phyloP scores from a whole-genome alignment of 1,140 invertebrate species.

The Bombus ignitus region DNA sequence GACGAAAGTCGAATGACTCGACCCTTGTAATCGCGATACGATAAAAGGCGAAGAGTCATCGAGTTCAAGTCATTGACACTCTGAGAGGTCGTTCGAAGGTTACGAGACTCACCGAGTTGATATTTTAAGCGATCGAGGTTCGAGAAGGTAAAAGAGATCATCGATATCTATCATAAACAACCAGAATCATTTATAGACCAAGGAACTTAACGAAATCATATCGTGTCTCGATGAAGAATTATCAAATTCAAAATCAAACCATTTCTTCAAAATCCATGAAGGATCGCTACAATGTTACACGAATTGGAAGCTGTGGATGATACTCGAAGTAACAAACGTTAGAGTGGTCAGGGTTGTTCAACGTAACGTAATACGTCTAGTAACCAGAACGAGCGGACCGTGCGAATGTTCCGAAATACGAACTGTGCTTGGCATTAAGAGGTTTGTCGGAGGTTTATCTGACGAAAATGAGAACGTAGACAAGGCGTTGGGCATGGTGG shows the following conservation, averaged over 20 bases:
- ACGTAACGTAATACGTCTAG: not conserved
- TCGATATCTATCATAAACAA: too few species aligned
- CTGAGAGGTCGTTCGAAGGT: not conserved
- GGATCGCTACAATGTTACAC: not conserved
- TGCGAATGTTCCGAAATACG: too few species aligned
- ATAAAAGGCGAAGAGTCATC: not conserved
- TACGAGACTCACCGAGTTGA: too few species aligned
- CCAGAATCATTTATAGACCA: too few species aligned
- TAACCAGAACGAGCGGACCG: not conserved
- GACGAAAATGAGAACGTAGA: conserved; percentile 4
- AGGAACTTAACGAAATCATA: too few species aligned
- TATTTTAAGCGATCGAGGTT: too few species aligned
- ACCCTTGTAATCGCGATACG: not conserved
- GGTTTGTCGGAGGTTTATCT: not conserved
- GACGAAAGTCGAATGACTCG: not conserved
- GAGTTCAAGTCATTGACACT: not conserved
- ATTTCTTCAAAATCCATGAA: too few species aligned
- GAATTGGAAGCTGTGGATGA: not conserved
- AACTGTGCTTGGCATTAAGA: too few species aligned
- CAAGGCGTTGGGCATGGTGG: too few species aligned
- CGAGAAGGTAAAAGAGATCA: too few species aligned
- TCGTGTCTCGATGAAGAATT: too few species aligned
- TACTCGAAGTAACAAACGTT: not conserved
- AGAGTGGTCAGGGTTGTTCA: not conserved
- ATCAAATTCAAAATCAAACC: too few species aligned